Conservation (phyloP, 2,113 vertebrate species). For the Myotis brandtii region DNA sequence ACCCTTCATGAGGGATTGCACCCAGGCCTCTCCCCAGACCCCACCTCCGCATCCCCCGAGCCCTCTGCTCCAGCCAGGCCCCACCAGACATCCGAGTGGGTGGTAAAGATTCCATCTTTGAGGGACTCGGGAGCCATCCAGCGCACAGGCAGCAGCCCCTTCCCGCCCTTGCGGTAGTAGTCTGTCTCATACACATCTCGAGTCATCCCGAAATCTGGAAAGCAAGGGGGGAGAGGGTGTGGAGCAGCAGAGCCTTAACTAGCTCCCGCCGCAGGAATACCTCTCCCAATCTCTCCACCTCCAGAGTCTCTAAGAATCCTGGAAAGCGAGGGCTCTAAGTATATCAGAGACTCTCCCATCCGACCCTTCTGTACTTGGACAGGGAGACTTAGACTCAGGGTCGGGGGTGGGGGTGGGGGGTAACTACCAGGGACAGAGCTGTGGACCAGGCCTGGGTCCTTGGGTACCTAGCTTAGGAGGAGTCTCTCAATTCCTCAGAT, state of each 20-base stretch:
- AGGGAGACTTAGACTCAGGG: not conserved
- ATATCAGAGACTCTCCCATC: not conserved
- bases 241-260: not conserved
- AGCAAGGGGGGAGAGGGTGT: not conserved
- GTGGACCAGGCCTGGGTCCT: not conserved
- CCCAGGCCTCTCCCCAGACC: not conserved
- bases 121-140: conserved; percentile 91
- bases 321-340: not conserved
- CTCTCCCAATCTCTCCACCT: not conserved
- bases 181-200: conserved; percentile 91
- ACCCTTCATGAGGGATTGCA: not conserved
- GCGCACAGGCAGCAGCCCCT: conserved; percentile 88
- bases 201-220: conserved; percentile 90
- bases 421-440: not conserved
- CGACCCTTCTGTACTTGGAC: not conserved
- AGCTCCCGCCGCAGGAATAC: not conserved
- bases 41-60: not conserved
- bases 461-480: not conserved
- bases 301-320: not conserved
- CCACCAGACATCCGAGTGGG: conserved; percentile 89
- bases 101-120: conserved; percentile 90
- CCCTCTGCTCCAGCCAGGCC: not conserved
- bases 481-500: not conserved
- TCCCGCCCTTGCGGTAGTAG: conserved; percentile 90
- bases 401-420: no score